phyloP scores from a whole-genome alignment of 2,113 vertebrate genomes.

The Phaetusa simplex region DNA sequence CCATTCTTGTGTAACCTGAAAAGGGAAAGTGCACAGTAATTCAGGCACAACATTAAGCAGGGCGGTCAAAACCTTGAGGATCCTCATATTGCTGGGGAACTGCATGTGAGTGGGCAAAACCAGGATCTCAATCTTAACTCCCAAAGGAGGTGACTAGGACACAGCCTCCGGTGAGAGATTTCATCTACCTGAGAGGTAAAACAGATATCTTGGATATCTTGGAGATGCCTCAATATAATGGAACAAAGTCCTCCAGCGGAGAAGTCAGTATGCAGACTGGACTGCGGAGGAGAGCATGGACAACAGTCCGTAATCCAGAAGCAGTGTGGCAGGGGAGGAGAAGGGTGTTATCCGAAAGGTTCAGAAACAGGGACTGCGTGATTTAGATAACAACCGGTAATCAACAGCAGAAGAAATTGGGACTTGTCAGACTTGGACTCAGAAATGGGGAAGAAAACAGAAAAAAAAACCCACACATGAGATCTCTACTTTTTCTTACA shows the following conservation, averaged over 20 bases:
- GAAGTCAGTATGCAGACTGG: neutral
- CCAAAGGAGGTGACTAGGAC: neutral
- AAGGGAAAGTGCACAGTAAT: neutral
- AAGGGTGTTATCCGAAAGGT: neutral
- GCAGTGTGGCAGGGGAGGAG: neutral
- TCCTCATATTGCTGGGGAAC: neutral
- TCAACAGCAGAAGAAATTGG: neutral
- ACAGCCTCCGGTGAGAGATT: neutral
- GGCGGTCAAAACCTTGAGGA: neutral
- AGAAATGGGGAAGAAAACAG: neutral
- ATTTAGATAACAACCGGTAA: neutral
- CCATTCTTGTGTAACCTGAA: neutral
- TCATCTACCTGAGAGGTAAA: neutral
- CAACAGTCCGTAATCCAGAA: neutral
- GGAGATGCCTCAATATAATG: neutral
- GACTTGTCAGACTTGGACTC: neutral
- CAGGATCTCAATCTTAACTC: neutral
- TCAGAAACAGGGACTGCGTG: neutral
- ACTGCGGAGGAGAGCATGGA: neutral
- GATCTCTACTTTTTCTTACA: neutral
- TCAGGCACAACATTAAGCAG: neutral
- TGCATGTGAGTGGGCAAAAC: neutral
- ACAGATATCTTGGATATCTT: neutral
- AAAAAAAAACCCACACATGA: fast-evolving
- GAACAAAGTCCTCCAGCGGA: neutral